Evolutionary conservation across 1,140 invertebrate species (phyloP).

Genomic region (Gryon sp.): DNA sequence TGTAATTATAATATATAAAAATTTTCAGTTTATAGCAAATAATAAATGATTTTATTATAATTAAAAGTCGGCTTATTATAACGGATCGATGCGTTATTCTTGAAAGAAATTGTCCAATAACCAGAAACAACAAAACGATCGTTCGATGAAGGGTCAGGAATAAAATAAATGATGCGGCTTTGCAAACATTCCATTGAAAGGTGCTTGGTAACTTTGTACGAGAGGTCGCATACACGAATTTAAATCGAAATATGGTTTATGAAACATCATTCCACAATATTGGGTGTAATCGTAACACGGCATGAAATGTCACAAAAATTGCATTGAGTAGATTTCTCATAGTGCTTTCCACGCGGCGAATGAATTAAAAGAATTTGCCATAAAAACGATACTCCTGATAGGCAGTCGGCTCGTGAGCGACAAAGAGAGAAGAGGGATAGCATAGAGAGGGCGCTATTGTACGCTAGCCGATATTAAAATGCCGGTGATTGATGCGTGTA

Average conservation of each 20-base stretch:
- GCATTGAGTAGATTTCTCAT: constrained; percentile 53
- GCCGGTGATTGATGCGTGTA: constrained; percentile 79
- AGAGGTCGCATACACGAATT: constrained; percentile 9
- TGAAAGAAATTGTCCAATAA: constrained; percentile 16
- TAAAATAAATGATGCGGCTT: constrained; percentile 8
- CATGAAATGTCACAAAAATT: constrained; percentile 60
- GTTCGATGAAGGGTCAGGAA: not conserved
- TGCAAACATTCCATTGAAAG: constrained; percentile 17
- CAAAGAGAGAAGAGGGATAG: not conserved
- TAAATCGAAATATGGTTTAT: constrained; percentile 52
- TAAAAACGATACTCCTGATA: constrained; percentile 69
- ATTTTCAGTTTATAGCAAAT: too few species aligned
- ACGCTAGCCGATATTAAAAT: constrained; percentile 79
- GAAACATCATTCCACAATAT: constrained; percentile 44
- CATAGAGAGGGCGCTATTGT: constrained; percentile 73
- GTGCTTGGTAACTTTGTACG: constrained; percentile 23
- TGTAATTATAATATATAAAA: too few species aligned
- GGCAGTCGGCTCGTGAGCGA: constrained; percentile 20
- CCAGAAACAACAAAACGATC: not conserved
- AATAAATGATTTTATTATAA: too few species aligned
- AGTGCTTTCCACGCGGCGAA: constrained; percentile 52
- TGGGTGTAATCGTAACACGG: constrained; percentile 40
- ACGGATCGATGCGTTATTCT: constrained; percentile 6
- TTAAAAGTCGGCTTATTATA: too few species aligned
- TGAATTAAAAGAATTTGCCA: constrained; percentile 77